Conservation (phyloP, 2,797 vertebrate species). For the Notolabrus celidotus region DNA sequence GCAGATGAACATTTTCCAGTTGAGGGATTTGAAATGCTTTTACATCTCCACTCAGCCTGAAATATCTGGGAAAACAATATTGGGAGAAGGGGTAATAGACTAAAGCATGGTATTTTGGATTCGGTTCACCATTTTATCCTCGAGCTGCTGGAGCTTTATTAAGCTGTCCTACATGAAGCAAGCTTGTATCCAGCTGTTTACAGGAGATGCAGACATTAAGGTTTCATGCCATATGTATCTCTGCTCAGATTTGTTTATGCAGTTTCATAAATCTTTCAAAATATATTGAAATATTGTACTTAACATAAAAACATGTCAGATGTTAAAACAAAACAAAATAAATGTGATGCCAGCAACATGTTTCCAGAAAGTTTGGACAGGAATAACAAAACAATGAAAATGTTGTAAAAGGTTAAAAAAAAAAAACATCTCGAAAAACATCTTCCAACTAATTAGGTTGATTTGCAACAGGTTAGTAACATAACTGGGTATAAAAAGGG, state of each 20-base stretch:
- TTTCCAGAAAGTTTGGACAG: no score
- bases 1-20: slow-evolving; percentile 72
- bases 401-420: no score
- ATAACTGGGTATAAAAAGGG: no score
- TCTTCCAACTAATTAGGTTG: no score
- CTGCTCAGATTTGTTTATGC: not conserved
- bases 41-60: slow-evolving; percentile 62
- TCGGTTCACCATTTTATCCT: slow-evolving; percentile 33
- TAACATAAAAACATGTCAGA: no score
- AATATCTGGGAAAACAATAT: slow-evolving; percentile 62
- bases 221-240: not conserved
- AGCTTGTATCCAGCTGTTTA: slow-evolving; percentile 12
- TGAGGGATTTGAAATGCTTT: slow-evolving; percentile 71
- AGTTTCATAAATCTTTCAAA: slow-evolving; percentile 5
- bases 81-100: slow-evolving; percentile 33
- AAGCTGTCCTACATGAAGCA: slow-evolving; percentile 9
- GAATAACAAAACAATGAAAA: no score
- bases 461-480: no score
- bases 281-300: not conserved
- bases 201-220: slow-evolving; percentile 3
- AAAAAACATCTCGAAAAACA: no score
- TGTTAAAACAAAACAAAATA: no score
- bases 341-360: no score
- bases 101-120: slow-evolving; percentile 42
- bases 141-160: slow-evolving; percentile 27